These are phyloP conservation scores for Boloria selene DNA, from an alignment of 2,888 invertebrate genomes.

Conservation along the genomic window DNA sequence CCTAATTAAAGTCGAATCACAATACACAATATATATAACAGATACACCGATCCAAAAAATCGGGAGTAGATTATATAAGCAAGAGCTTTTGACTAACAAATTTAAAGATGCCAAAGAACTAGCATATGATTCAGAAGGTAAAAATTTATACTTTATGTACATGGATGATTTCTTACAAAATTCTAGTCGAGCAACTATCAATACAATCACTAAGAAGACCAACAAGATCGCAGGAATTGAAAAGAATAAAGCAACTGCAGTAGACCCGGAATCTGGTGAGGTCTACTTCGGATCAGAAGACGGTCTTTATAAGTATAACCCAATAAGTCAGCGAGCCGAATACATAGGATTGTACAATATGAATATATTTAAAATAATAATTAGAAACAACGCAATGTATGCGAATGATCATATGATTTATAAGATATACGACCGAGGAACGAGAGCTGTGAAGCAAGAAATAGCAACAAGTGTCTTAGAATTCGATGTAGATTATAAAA, in stretches of 20 bases:
- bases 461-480: constrained; percentile 62
- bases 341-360: constrained; percentile 69
- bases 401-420: constrained; percentile 71
- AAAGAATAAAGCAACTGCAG: constrained; percentile 68
- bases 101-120: constrained; percentile 64
- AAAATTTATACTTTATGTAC: constrained; percentile 72
- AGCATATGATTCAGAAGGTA: constrained; percentile 67
- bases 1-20: constrained; percentile 57
- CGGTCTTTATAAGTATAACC: constrained; percentile 69
- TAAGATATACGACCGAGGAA: constrained; percentile 59
- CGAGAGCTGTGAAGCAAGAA: constrained; percentile 51
- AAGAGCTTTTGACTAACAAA: constrained; percentile 60
- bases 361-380: constrained; percentile 66
- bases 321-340: constrained; percentile 54
- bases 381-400: constrained; percentile 69
- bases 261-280: constrained; percentile 63
- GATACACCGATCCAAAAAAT: constrained; percentile 63
- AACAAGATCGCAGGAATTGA: constrained; percentile 62
- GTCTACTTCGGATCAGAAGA: constrained; percentile 73
- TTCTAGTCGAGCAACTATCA: constrained; percentile 66
- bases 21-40: constrained; percentile 55
- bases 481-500: constrained; percentile 65
- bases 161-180: constrained; percentile 69
- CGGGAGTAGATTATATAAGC: constrained; percentile 64
- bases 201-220: constrained; percentile 61